Evolutionary conservation across 2,888 invertebrate genomes (phyloP), one percentile per base, ranked within the genome.

Genomic region (Orthosia cruda): DNA sequence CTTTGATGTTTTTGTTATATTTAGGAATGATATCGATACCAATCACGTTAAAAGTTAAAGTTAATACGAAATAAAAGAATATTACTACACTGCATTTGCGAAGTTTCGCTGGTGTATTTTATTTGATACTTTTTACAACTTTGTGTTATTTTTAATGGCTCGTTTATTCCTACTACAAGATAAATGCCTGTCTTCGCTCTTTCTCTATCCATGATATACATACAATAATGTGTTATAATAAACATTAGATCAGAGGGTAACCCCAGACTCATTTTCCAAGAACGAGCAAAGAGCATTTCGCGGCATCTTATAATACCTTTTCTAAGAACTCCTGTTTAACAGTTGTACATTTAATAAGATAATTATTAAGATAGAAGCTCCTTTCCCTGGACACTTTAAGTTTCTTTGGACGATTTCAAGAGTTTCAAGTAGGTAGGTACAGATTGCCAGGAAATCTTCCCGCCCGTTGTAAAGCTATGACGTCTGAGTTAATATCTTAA

Each of bases 401-500:
- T 74, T 62, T 62, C 74, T 74, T n/a, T n/a, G 13, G 45, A 57
- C 13, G 55, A 32, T 81, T 74, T 45, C n/a, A 62, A 50, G 40
- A 40, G 9, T 40, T 40, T 40, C 40, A 40, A 40, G 40, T 1
- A 40, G 40, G 40, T 26, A 50, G 26, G 49, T 16, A 54, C 50
- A 26, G 49, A 58, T 52, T 83, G 64, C 16, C 15, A 23, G 63
- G 40, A 68, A 68, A 78, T 83, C 50, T 83, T 15, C 32, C n/a
- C 55, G 20, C 61, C 18, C 52, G 58, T 23, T 66, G 49, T 79
- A 16, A 65, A 70, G 71, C 83, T 69, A 45, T n/a, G 15, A 50
- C 49, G 78, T 65, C 52, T 70, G 61, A 78, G 79, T 83, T 79
- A 78, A 79, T 83, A 70, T 80, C 79, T 83, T 83, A n/a, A n/a